phyloP scores from a whole-genome alignment of 2,888 invertebrate species.

The Esperia sulphurella region DNA sequence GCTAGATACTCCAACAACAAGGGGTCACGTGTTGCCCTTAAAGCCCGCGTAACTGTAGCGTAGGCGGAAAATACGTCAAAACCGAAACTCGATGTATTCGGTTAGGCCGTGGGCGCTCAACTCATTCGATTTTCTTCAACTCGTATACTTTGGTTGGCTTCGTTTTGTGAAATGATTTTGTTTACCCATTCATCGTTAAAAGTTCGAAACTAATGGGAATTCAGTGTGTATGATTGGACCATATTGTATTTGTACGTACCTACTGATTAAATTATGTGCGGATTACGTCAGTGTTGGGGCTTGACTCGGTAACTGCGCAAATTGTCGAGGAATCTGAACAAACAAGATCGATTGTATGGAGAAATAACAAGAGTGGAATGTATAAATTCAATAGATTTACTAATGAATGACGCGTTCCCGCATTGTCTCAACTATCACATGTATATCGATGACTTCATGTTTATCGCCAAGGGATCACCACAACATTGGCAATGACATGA shows the following conservation, averaged over 20 bases:
- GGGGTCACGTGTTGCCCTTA: slow-evolving; percentile 41
- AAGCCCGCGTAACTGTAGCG: slow-evolving; percentile 29
- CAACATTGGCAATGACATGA: slow-evolving; percentile 49
- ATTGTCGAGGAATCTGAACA: slow-evolving; percentile 61
- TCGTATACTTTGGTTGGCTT: slow-evolving; percentile 28
- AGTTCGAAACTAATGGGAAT: no score
- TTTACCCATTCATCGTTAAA: background rate
- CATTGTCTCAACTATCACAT: slow-evolving; percentile 32
- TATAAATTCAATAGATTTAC: slow-evolving; percentile 36
- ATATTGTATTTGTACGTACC: slow-evolving; percentile 10
- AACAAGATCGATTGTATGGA: slow-evolving; percentile 48
- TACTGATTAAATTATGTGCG: slow-evolving; percentile 5
- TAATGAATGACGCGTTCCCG: slow-evolving; percentile 48
- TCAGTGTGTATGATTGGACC: background rate
- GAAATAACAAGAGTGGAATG: slow-evolving; percentile 53
- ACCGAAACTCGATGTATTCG: slow-evolving; percentile 28
- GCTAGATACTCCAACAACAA: slow-evolving; percentile 17
- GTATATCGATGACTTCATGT: slow-evolving; percentile 56
- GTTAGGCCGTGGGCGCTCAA: slow-evolving; percentile 24
- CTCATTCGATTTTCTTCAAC: slow-evolving; percentile 21
- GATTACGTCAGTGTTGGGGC: slow-evolving; percentile 12
- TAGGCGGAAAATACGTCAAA: slow-evolving; percentile 39
- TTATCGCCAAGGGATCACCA: slow-evolving; percentile 35
- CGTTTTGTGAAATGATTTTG: slow-evolving; percentile 13
- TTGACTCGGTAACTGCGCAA: slow-evolving; percentile 55